A percentile compares a stretch with the other conserved stretches of the same genome.
Conservation (phyloP, 2,797 vertebrate genomes). For the Hydrophis major region DNA sequence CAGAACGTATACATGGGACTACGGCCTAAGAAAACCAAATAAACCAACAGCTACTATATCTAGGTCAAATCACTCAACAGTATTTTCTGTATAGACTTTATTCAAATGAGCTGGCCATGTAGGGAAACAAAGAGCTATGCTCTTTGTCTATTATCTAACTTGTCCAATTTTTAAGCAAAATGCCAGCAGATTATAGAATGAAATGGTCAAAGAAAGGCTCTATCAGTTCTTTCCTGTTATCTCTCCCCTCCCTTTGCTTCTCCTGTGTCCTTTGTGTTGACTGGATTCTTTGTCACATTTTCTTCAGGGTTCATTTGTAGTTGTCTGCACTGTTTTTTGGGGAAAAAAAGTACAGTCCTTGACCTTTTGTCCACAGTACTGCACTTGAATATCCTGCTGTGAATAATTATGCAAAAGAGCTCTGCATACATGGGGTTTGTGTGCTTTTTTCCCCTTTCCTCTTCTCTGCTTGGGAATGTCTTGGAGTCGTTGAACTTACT, state of each 20-base stretch:
- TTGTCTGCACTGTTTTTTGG: background rate
- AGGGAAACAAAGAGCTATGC: background rate
- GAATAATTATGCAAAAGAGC: background rate
- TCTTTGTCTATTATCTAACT: background rate
- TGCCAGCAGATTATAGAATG: conserved; percentile 21
- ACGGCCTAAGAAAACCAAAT: background rate
- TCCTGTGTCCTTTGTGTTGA: conserved; percentile 17
- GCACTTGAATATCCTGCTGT: accelerated
- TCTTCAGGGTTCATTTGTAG: conserved; percentile 27
- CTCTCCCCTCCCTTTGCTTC: background rate
- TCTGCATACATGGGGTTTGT: conserved; percentile 12
- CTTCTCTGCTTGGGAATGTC: conserved; percentile 32
- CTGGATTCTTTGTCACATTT: conserved; percentile 28
- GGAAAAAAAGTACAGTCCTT: accelerated
- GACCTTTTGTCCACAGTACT: conserved; percentile 21
- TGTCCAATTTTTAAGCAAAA: background rate
- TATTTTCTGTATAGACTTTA: background rate
- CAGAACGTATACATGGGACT: background rate
- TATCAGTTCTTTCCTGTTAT: background rate
- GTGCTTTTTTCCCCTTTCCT: background rate
- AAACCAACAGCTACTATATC: background rate
- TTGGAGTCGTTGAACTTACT: conserved; percentile 42
- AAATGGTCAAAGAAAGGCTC: conserved; percentile 15
- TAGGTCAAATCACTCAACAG: background rate
- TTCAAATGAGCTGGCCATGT: background rate